Evolutionary conservation across 2,888 invertebrate genomes (phyloP), one percentile per base, ranked within the genome.

Genomic region (Euplexia lucipara): DNA sequence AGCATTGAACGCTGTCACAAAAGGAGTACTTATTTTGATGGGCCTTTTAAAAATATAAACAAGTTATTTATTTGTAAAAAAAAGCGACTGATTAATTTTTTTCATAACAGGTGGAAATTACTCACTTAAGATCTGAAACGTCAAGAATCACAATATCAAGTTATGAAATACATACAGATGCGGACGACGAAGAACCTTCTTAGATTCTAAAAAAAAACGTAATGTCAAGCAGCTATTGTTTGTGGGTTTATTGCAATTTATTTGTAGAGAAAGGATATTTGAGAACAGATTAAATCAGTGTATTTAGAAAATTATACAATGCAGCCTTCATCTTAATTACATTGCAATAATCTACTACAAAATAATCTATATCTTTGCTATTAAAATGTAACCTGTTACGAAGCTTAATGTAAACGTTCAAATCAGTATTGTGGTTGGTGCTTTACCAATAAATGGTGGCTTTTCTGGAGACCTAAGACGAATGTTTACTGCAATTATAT

Each of bases 101-200:
- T 69, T 79, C 77, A 78, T 64, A 57, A 81, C 93, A 95, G 95
- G 90, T 92, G 54, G 93, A 95, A 88, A 89, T 95, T 56, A 86
- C 88, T 0, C 94, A 93, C 67, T 88, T 95, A 16, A 82, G 91
- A 12, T 92, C 91, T 4, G 93, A 95, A 81, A 94, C 90, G 0
- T 90, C 93, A 30, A 90, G 89, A 63, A 90, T 95, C 51, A 90
- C 89, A 10, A 88, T 93, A 78, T 87, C 93, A 0, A 88, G 91
- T 6, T 94, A 94, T 65, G 94, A 94, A 82, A 88, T 94, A 1
- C 92, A 93, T 32, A 86, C 88, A 30, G 80, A 79, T 14, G 67
- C 66, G 20, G 76, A 83, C 9, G 82, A 84, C 63, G 81, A 86
- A 18, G 81, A 84, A 59, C 75, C 79, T 30, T 83, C 79, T 83